Conservation (phyloP, 1,140 invertebrate species). For the Dendrolimus punctatus region DNA sequence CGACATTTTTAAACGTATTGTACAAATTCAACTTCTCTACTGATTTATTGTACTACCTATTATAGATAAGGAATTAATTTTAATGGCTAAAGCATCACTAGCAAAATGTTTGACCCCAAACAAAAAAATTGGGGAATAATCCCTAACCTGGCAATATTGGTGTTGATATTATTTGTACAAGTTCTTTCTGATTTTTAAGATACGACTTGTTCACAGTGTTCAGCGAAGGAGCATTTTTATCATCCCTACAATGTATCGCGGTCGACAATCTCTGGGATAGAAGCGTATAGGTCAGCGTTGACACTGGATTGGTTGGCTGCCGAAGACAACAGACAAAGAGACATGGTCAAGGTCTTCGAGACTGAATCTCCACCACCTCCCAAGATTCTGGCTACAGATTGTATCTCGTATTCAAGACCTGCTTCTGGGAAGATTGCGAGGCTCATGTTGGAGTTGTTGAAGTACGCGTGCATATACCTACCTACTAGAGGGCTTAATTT, state of each 20-base stretch:
- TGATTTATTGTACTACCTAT: no score
- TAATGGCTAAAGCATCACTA: no score
- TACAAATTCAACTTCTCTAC: no score
- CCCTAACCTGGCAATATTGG: no score
- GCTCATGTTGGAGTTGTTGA: constrained; percentile 52
- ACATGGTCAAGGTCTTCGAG: constrained; percentile 39
- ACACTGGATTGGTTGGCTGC: constrained; percentile 53
- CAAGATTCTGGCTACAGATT: constrained; percentile 35
- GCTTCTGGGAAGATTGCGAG: constrained; percentile 40
- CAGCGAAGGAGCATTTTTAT: constrained; percentile 39
- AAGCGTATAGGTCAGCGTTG: constrained; percentile 42
- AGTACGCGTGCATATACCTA: constrained; percentile 16
- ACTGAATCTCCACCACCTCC: constrained; percentile 22
- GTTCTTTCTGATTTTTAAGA: no score
- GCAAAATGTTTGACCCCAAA: no score
- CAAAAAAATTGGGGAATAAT: no score
- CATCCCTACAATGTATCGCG: constrained; percentile 32
- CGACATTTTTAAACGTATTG: no score
- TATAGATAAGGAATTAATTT: no score
- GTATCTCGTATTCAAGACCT: constrained; percentile 37
- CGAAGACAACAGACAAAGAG: constrained; percentile 41
- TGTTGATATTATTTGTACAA: no score
- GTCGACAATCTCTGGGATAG: constrained; percentile 31
- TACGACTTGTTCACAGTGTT: constrained; percentile 9
- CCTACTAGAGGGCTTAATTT: no score